phyloP scores from a whole-genome alignment of 2,113 vertebrate genomes.

The Cyanocitta stelleri region DNA sequence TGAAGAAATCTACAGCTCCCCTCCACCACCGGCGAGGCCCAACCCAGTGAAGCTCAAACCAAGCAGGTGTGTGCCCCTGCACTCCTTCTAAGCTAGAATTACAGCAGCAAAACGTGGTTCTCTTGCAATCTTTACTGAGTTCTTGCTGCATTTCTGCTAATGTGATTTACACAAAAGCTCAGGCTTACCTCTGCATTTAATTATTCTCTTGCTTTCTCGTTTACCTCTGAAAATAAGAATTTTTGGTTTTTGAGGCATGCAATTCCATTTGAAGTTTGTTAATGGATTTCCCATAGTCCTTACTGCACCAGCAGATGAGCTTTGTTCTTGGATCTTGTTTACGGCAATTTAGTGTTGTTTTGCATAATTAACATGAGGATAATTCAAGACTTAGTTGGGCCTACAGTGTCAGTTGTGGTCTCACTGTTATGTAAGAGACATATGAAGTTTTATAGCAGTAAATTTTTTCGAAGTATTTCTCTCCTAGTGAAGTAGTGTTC shows the following conservation, averaged over 20 bases:
- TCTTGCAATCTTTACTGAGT: not conserved
- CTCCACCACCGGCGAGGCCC: slow-evolving; percentile 74
- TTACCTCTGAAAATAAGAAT: not conserved
- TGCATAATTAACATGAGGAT: not conserved
- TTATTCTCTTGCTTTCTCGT: not conserved
- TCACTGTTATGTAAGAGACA: not conserved
- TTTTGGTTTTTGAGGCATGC: not conserved
- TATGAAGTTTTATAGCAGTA: not conserved
- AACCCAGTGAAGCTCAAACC: slow-evolving; percentile 86
- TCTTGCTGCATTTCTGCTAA: not conserved
- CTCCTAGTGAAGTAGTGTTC: not conserved
- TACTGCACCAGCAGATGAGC: not conserved
- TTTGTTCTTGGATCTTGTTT: not conserved
- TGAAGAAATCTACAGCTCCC: slow-evolving; percentile 85
- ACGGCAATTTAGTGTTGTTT: not conserved
- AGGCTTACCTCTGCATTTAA: not conserved
- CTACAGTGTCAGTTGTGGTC: not conserved
- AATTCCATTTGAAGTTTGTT: not conserved
- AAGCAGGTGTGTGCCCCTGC: slow-evolving; percentile 74
- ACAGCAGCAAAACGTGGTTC: not conserved
- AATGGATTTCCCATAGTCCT: not conserved
- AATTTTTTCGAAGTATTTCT: not conserved
- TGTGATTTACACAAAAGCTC: not conserved
- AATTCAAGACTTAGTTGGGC: not conserved
- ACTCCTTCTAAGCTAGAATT: not conserved